Conservation (phyloP, 2,797 vertebrate species). For the Bradypus variegatus region DNA sequence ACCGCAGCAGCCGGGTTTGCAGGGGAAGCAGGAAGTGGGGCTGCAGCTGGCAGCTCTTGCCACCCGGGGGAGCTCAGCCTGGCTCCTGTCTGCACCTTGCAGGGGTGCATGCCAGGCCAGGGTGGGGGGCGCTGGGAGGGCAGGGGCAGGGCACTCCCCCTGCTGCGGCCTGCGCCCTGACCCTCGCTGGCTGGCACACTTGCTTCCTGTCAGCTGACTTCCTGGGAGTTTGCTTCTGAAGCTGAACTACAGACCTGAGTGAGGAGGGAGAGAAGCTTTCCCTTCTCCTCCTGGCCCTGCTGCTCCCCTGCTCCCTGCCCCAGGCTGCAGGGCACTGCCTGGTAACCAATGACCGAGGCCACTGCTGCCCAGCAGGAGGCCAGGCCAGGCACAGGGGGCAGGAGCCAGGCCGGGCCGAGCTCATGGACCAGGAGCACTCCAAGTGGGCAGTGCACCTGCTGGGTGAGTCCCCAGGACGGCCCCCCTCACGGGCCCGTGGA, state of each 20-base stretch:
- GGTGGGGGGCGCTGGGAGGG: background rate
- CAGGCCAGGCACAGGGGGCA: background rate
- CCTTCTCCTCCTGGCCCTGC: background rate
- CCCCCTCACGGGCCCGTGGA: fast-evolving
- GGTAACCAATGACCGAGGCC: background rate
- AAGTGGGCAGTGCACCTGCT: background rate
- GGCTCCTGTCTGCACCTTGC: background rate
- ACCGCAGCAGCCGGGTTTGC: background rate
- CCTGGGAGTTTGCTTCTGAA: background rate
- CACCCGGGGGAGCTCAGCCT: background rate
- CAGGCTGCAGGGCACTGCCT: background rate
- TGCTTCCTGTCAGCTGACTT: background rate
- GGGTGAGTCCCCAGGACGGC: slow-evolving; percentile 27
- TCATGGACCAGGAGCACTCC: slow-evolving; percentile 47
- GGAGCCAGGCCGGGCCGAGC: background rate
- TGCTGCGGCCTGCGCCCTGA: background rate
- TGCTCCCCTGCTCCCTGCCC: background rate
- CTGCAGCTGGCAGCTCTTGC: background rate
- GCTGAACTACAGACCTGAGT: background rate
- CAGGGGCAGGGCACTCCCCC: background rate
- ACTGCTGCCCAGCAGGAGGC: no score
- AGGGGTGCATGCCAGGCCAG: background rate
- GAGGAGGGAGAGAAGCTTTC: background rate
- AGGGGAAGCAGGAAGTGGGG: slow-evolving; percentile 43
- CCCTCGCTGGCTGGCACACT: background rate